Conservation (phyloP, 2,113 vertebrate species). For the Lucifuga dentata region DNA sequence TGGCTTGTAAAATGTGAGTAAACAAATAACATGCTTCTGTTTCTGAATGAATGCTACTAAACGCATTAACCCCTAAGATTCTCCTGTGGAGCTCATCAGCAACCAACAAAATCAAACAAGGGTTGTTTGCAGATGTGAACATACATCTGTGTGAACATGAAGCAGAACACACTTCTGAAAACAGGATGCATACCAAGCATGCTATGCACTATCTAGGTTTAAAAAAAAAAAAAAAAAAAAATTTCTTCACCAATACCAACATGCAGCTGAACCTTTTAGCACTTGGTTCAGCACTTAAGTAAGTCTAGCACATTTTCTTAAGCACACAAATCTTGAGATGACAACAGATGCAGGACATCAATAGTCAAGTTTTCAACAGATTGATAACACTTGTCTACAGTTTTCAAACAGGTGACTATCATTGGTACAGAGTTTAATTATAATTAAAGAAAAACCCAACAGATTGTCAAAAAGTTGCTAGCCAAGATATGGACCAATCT, state of each 20-base stretch:
- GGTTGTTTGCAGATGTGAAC: constrained; percentile 26
- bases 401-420: constrained; percentile 3
- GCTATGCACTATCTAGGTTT: constrained; percentile 11
- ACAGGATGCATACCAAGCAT: constrained; percentile 20
- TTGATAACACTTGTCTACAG: neutral
- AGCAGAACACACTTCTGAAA: constrained; percentile 39
- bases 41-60: too few species aligned
- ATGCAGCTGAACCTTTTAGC: too few species aligned
- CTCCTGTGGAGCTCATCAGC: neutral
- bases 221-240: constrained; percentile 21
- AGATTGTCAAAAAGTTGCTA: neutral
- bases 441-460: neutral
- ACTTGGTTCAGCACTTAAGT: too few species aligned
- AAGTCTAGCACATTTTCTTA: too few species aligned
- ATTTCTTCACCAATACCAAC: constrained; percentile 15
- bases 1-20: too few species aligned
- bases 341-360: too few species aligned
- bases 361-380: neutral
- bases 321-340: too few species aligned
- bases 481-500: neutral
- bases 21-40: too few species aligned
- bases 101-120: constrained; percentile 10
- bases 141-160: constrained; percentile 15
- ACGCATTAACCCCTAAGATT: constrained; percentile 18
- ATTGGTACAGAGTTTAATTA: neutral